Evolutionary conservation across 2,113 vertebrate species (phyloP).

Genomic region (Junco hyemalis): DNA sequence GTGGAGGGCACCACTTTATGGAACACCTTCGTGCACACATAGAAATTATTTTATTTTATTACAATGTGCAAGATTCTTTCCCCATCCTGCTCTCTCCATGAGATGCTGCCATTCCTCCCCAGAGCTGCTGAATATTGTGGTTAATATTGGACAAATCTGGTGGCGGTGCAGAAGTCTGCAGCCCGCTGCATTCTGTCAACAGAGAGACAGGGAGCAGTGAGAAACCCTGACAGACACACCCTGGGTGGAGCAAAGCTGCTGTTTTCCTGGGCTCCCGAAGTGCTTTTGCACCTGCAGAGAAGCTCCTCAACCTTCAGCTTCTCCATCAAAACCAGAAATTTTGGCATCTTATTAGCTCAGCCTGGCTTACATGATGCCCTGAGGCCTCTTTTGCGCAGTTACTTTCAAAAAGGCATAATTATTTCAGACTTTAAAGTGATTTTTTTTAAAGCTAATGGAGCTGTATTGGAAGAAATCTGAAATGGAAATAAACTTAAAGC

Average conservation of each 20-base stretch:
- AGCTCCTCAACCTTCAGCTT: neutral
- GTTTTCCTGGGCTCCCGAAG: neutral
- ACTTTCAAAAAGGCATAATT: neutral
- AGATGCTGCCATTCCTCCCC: neutral
- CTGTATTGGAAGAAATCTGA: neutral
- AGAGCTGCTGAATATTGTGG: neutral
- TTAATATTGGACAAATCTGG: neutral
- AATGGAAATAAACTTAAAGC: neutral
- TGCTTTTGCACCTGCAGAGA: accelerated
- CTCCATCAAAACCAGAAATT: no score
- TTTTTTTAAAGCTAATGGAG: neutral
- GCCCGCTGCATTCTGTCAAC: neutral
- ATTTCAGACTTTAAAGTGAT: neutral
- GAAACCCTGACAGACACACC: accelerated
- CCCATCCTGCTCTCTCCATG: neutral
- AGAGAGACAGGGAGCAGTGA: neutral
- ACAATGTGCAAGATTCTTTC: neutral
- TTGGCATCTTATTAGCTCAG: neutral
- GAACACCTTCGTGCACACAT: accelerated
- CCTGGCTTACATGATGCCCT: neutral
- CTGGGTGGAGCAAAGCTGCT: neutral
- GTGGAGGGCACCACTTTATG: neutral
- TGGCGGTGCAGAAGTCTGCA: neutral
- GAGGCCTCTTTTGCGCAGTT: neutral
- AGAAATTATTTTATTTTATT: neutral